phyloP scores from a whole-genome alignment of 2,113 vertebrate species.

The Albula goreensis region DNA sequence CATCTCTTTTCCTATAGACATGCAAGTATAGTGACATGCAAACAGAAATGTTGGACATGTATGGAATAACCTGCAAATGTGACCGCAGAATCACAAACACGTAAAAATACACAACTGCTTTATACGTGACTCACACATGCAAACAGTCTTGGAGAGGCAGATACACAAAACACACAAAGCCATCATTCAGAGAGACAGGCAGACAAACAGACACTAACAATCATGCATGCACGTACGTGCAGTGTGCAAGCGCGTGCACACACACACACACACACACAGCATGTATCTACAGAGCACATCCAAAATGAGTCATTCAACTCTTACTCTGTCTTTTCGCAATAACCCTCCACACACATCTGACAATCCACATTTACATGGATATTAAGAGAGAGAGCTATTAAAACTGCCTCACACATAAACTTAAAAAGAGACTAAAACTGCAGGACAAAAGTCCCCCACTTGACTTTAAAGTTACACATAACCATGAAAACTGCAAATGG shows the following conservation, averaged over 20 bases:
- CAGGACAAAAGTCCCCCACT: neutral
- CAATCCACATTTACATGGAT: slow-evolving; percentile 22
- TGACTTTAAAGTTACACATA: neutral
- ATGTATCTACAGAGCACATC: neutral
- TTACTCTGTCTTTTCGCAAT: slow-evolving; percentile 31
- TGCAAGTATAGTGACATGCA: neutral
- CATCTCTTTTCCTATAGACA: neutral
- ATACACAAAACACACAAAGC: neutral
- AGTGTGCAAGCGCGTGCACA: neutral
- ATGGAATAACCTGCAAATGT: neutral
- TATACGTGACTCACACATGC: neutral
- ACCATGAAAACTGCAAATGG: neutral
- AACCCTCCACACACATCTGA: slow-evolving; percentile 43
- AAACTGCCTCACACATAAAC: neutral
- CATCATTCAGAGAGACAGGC: neutral
- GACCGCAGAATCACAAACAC: neutral
- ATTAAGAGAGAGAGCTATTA: neutral
- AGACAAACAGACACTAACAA: slow-evolving; percentile 6
- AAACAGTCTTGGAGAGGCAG: neutral
- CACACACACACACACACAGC: neutral
- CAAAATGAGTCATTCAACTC: slow-evolving; percentile 39
- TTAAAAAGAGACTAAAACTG: neutral
- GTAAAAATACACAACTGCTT: neutral
- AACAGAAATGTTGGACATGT: neutral
- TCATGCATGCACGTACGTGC: neutral